Evolutionary conservation across 2,797 vertebrate species (phyloP).

Genomic region (Astyanax mexicanus): DNA sequence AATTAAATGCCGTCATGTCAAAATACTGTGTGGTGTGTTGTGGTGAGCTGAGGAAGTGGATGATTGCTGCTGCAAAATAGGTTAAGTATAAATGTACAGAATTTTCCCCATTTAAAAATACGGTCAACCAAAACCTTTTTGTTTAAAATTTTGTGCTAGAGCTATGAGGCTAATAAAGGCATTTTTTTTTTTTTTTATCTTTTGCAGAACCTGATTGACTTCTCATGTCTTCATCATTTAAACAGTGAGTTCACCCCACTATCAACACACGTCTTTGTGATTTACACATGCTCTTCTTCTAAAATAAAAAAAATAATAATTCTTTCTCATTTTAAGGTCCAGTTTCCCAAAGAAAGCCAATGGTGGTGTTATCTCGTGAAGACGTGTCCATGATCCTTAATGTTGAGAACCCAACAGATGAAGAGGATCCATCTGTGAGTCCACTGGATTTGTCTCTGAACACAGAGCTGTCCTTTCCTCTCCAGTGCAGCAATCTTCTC

Average conservation of each 20-base stretch:
- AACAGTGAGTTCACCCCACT: slow-evolving; percentile 28
- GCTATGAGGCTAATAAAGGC: not conserved
- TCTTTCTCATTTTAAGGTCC: slow-evolving; percentile 36
- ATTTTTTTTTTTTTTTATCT: not conserved
- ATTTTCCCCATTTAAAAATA: too few relatives aligned
- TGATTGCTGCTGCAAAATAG: too few relatives aligned
- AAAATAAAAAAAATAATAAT: not conserved
- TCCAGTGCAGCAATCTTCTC: slow-evolving; percentile 35
- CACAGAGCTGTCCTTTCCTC: slow-evolving; percentile 40
- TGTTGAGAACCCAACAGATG: not conserved
- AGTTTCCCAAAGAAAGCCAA: slow-evolving; percentile 29
- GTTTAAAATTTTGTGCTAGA: too few relatives aligned
- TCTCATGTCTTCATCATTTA: slow-evolving; percentile 30
- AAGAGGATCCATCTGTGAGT: slow-evolving; percentile 43
- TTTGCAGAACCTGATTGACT: slow-evolving; percentile 20
- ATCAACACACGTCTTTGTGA: not conserved
- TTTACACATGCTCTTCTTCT: not conserved
- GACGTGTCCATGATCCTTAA: slow-evolving; percentile 34
- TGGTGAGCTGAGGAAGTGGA: too few relatives aligned
- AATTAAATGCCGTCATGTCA: too few relatives aligned
- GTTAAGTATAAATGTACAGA: too few relatives aligned
- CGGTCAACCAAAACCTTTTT: too few relatives aligned
- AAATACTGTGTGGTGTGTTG: too few relatives aligned
- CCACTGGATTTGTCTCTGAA: slow-evolving; percentile 42
- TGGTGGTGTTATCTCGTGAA: slow-evolving; percentile 46